Conservation (phyloP, 2,888 invertebrate species). For the Epinotia bilunana region DNA sequence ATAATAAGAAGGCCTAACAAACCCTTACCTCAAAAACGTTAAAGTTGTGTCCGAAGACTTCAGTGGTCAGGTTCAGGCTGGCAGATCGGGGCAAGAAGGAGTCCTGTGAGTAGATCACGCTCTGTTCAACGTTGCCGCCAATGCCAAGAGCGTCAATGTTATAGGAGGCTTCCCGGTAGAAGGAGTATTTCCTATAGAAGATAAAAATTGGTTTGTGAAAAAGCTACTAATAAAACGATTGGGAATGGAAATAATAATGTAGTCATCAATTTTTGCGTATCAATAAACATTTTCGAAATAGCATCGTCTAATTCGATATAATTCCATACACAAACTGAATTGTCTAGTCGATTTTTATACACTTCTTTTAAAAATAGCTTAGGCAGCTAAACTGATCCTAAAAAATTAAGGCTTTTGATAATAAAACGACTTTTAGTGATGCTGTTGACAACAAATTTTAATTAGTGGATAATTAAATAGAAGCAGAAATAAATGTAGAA, state of each 20-base stretch:
- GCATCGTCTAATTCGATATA: neutral
- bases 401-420: neutral
- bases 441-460: neutral
- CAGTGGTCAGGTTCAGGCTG: conserved; percentile 89
- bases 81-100: conserved; percentile 91
- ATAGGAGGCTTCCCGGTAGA: conserved; percentile 90
- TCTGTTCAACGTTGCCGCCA: conserved; percentile 87
- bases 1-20: neutral
- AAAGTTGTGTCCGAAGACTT: conserved; percentile 90
- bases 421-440: neutral
- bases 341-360: neutral
- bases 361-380: neutral
- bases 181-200: conserved; percentile 88
- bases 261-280: no score
- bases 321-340: neutral
- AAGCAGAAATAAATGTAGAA: neutral
- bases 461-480: neutral
- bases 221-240: neutral
- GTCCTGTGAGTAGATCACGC: conserved; percentile 92
- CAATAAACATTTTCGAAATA: no score
- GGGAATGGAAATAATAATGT: neutral
- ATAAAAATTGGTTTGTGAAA: neutral
- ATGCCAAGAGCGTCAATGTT: conserved; percentile 88
- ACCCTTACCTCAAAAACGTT: conserved; percentile 88
- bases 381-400: no score